Evolutionary conservation across 2,113 vertebrate genomes (phyloP).

Genomic region (Gallinago paraguaiae): DNA sequence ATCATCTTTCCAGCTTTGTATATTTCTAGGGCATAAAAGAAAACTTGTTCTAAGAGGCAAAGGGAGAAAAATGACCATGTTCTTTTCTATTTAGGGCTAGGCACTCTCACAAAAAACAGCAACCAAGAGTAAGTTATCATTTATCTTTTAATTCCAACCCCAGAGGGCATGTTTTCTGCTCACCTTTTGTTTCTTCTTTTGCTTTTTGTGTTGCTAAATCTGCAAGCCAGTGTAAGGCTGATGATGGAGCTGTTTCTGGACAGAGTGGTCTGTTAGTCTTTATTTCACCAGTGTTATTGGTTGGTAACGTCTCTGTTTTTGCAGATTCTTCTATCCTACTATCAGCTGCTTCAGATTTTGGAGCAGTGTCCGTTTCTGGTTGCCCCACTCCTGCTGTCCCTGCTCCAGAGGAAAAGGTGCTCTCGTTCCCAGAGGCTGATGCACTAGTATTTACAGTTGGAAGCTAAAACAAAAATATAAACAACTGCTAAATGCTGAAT

Average conservation of each 20-base stretch:
- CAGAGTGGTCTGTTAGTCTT: constrained; percentile 83
- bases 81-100: background rate
- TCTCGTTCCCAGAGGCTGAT: constrained; percentile 71
- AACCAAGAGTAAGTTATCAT: background rate
- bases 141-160: background rate
- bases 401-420: constrained; percentile 70
- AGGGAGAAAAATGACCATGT: background rate
- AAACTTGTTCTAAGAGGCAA: background rate
- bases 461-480: constrained; percentile 64
- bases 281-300: constrained; percentile 73
- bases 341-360: constrained; percentile 73
- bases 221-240: constrained; percentile 96
- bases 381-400: constrained; percentile 55
- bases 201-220: constrained; percentile 97
- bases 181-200: constrained; percentile 98
- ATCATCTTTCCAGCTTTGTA: background rate
- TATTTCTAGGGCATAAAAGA: background rate
- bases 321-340: constrained; percentile 69
- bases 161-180: background rate
- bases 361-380: constrained; percentile 60
- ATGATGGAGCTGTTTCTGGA: constrained; percentile 86
- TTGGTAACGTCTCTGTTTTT: constrained; percentile 67
- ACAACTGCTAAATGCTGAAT: background rate
- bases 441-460: constrained; percentile 74
- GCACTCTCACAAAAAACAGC: background rate